Evolutionary conservation across 2,888 invertebrate genomes (phyloP).

Genomic region (Sarcophaga variegata): DNA sequence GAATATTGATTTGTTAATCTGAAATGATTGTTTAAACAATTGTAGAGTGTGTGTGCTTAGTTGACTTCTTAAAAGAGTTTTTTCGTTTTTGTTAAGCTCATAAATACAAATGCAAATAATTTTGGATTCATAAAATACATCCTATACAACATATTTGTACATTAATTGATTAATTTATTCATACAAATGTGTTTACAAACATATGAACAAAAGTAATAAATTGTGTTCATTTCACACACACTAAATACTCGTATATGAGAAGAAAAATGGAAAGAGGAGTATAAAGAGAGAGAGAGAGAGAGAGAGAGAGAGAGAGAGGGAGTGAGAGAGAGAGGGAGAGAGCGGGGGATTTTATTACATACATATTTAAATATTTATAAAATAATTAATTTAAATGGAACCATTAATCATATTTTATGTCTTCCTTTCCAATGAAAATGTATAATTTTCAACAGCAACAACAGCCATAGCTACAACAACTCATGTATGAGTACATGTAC

Average conservation of each 20-base stretch:
- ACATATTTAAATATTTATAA: conserved; percentile 67
- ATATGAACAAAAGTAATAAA: too few species aligned
- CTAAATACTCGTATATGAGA: too few species aligned
- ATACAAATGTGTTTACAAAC: too few species aligned
- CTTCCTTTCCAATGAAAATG: conserved; percentile 63
- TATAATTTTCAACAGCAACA: conserved; percentile 65
- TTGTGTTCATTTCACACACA: too few species aligned
- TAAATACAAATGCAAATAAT: conserved; percentile 48
- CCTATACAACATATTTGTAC: not conserved
- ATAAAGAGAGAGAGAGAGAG: not conserved
- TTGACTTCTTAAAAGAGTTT: too few species aligned
- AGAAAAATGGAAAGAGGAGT: not conserved
- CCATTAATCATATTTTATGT: conserved; percentile 70
- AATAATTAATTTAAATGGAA: conserved; percentile 69
- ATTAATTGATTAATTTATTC: too few species aligned
- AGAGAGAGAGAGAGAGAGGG: not conserved
- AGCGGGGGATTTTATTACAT: not conserved
- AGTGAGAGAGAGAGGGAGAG: not conserved
- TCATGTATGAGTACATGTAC: not conserved
- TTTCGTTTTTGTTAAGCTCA: conserved; percentile 27
- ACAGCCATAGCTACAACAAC: not conserved
- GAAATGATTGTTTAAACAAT: not conserved
- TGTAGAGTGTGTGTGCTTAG: not conserved
- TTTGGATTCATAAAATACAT: conserved; percentile 40
- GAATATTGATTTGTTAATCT: not conserved